Base-by-base conservation (phyloP, 2,797 vertebrate species). In the Fundulus diaphanus region DNA sequence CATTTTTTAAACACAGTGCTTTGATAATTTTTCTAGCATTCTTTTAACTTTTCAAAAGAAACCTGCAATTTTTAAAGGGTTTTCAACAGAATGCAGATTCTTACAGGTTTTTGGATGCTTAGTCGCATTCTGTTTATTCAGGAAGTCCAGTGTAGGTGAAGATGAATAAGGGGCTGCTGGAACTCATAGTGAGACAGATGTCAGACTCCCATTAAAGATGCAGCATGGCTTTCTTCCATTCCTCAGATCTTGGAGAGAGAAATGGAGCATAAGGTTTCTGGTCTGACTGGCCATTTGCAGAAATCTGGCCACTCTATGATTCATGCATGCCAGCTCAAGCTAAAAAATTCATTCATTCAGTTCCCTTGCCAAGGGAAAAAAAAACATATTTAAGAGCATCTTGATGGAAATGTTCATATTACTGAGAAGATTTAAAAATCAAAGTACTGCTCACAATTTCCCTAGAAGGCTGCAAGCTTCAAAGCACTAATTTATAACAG, bases 121-220 rank as follows among this genome's bases (percentile, higher is more conserved):
- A 27, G 51, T 63, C 48, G 63, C 54, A 42, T 72, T 67, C 29
- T 74, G 68, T 69, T 56, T 29, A 48, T 76, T 56, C 57, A 42
- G 31, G 52, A 77, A 78, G 71, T 72, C 68, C 68, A 37, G 68
- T 73, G 74, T 76, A 82, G 86, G 81, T 89, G 82, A 84, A 48
- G 73, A 85, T 56, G 69, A 82, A 67, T 65, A 74, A 27, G 84
- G 79, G 48, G 48, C 54, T 15, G 52, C 66, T 77, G 74, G 83
- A 77, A 85, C 78, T 77, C 80, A 88, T 72, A 82, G 84, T 82
- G 83, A 88, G 85, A 86, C 75, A 72, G 86, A 92, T 91, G 88
- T 88, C 90, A 93, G 90, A 82, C 79, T 85, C 73, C 91, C 92
- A 95, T 95, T 92, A 94, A 95, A 92, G 86, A 93, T 95, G 92